Base-by-base conservation (phyloP, 2,888 invertebrate genomes). In the Phrixothrix hirtus region DNA sequence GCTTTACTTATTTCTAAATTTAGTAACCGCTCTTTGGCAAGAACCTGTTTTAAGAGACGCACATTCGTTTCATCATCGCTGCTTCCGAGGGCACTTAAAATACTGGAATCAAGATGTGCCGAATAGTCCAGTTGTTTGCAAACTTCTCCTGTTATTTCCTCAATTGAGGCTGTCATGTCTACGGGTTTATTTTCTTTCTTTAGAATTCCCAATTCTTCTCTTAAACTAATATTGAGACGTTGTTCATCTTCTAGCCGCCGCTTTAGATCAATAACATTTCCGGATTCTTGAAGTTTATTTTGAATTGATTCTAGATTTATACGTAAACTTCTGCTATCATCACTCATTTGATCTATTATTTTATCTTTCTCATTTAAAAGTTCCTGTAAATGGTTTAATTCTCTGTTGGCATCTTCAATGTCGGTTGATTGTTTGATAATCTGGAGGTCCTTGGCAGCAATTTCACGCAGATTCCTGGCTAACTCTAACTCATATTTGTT, bases 121-220 rank as follows among this genome's bases (percentile, higher is more conserved):
- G 85, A 84, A 53, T 81, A 78, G 66, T 84, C 80, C 1, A 85
- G 63, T 62, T 85, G 83, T 52, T 80, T 77, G 35, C 81, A 80
- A 1, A 85, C 78, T 71, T 80, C 77, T 29, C 78, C 78, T 1
- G 80, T 76, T 13, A 82, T 78, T 60, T 81, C 81, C 51, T 81
- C 81, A 1, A 81, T 73, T 0, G 79, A 79, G 6, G 41, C 34
- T 9, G 50, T 29, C 55, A 55, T 73, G 43, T 61, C 65, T 11
- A 63, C 61, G 2, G 54, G 32, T 72, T 4, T 75, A 68, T 59
- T 78, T 76, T 69, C 79, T 76, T 30, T 77, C 60, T 70, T 71
- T 37, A 74, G 57, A 15, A 53, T 50, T 37, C 69, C 66, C 13
- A 75, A 60, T 62, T 75, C 72, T 43, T 68, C 66, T 66, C 36